These are phyloP conservation scores for Odobenus rosmarus DNA, from an alignment of 2,113 vertebrate species.

Conservation along the genomic window DNA sequence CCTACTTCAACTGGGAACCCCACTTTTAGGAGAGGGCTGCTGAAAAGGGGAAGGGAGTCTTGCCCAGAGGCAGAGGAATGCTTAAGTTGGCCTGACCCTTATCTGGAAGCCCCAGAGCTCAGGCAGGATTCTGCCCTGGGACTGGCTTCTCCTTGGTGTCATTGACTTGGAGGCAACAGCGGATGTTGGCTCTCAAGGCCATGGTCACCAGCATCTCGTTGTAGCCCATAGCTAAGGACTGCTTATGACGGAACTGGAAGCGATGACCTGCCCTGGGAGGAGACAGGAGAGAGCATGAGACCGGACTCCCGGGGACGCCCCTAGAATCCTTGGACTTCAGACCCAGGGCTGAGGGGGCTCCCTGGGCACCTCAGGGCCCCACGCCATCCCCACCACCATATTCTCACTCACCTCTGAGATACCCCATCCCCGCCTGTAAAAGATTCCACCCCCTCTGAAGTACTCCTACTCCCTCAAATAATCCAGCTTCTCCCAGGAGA, in stretches of 20 bases:
- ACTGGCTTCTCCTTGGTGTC: constrained; percentile 87
- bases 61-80: not conserved
- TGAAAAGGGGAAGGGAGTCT: not conserved
- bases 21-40: not conserved
- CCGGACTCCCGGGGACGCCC: fast-evolving
- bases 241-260: constrained; percentile 85
- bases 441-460: not conserved
- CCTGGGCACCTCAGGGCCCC: not conserved
- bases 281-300: constrained; percentile 14
- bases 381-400: too few species aligned
- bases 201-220: constrained; percentile 89
- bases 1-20: not conserved
- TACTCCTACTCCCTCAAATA: not conserved
- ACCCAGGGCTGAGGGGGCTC: not conserved
- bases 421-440: not conserved
- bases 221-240: constrained; percentile 84
- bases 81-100: not conserved
- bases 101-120: constrained; percentile 87
- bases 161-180: constrained; percentile 89
- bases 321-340: not conserved
- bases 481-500: not conserved
- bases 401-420: not conserved
- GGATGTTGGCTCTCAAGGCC: constrained; percentile 85
- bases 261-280: constrained; percentile 86
- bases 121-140: constrained; percentile 83